Conservation (phyloP, 2,888 invertebrate genomes). For the Leucophenga montana region DNA sequence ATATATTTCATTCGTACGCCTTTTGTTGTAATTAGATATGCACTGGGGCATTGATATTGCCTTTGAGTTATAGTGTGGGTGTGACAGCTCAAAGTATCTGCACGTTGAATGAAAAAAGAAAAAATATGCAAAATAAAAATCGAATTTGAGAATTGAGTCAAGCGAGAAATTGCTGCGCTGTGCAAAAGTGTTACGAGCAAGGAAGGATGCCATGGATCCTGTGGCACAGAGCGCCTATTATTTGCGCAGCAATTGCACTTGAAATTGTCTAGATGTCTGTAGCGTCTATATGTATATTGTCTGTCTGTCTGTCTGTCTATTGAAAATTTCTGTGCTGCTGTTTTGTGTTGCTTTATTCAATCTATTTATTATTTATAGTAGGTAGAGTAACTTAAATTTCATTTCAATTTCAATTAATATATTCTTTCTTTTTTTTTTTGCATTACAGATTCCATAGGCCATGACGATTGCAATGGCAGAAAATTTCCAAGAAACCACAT, state of each 20-base stretch:
- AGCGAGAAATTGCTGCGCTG: conserved; percentile 17
- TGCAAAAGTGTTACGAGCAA: conserved; percentile 1
- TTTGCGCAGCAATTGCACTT: conserved; percentile 3
- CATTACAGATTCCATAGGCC: conserved; percentile 82
- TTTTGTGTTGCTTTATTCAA: too few relatives aligned
- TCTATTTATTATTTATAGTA: neutral
- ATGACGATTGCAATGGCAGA: conserved; percentile 79
- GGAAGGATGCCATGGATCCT: neutral
- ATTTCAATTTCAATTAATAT: neutral
- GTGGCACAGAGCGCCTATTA: conserved; percentile 4
- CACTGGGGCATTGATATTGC: conserved; percentile 29
- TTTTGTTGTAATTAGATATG: conserved; percentile 38
- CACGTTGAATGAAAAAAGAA: conserved; percentile 12
- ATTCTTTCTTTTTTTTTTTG: conserved; percentile 22
- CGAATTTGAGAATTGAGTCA: conserved; percentile 16
- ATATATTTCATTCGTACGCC: conserved; percentile 3
- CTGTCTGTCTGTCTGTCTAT: neutral
- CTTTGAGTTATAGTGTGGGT: conserved; percentile 19
- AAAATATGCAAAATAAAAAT: conserved; percentile 11
- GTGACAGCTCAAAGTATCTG: conserved; percentile 13
- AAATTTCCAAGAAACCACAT: conserved; percentile 64
- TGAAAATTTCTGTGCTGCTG: too few relatives aligned
- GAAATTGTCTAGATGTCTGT: neutral
- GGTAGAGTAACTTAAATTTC: too few relatives aligned
- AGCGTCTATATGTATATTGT: too few relatives aligned